Evolutionary conservation across 2,797 vertebrate genomes (phyloP).

Genomic region (Tamandua tetradactyla): DNA sequence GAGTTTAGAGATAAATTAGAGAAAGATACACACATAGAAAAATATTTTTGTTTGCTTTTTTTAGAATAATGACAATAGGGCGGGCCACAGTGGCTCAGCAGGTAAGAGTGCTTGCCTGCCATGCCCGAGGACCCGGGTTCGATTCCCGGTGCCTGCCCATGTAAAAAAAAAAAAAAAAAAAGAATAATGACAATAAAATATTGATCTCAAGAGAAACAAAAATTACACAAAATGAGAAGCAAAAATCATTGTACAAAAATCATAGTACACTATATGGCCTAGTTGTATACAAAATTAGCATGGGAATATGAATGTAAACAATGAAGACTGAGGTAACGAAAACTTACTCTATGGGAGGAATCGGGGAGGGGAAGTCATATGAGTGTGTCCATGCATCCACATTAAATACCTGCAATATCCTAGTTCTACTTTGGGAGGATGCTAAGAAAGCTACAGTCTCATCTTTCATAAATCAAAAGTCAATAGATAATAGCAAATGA

Average conservation of each 20-base stretch:
- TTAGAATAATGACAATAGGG: not conserved
- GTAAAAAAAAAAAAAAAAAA: no score
- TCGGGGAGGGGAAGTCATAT: not conserved
- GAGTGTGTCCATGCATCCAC: not conserved
- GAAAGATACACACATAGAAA: not conserved
- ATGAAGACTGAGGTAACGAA: not conserved
- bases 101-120: no score
- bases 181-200: not conserved
- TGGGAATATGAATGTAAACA: not conserved
- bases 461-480: not conserved
- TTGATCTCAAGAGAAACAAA: not conserved
- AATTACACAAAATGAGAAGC: not conserved
- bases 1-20: not conserved
- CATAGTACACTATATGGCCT: not conserved
- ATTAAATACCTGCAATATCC: not conserved
- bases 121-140: no score
- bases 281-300: not conserved
- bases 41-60: not conserved
- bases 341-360: not conserved
- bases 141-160: no score
- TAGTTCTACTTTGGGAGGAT: not conserved
- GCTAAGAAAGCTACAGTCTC: not conserved
- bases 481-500: not conserved
- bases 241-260: no score
- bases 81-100: no score